A percentile compares a stretch with the other conserved stretches of the same genome.
phyloP scores from a whole-genome alignment of 92 coral and sea anemone species.

The Porites divaricata region DNA sequence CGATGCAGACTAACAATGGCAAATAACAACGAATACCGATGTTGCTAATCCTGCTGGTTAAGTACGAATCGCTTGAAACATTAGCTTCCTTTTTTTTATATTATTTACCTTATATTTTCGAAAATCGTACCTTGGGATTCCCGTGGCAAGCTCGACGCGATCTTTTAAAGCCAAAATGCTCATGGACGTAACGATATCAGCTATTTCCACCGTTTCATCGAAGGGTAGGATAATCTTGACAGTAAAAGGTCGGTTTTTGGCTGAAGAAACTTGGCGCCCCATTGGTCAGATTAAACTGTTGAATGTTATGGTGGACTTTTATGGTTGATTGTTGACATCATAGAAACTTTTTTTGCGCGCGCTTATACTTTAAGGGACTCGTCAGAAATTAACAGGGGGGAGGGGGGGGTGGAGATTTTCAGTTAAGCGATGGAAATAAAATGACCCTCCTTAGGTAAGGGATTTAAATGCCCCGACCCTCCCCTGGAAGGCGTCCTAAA shows the following conservation, averaged over 20 bases:
- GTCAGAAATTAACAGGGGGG: no score
- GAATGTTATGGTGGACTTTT: not conserved
- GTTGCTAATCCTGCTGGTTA: no score
- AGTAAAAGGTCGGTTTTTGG: slow-evolving; percentile 58
- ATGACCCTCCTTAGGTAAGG: no score
- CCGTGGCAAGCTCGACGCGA: slow-evolving; percentile 62
- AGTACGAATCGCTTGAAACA: no score
- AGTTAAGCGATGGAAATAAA: no score
- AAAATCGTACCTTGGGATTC: slow-evolving; percentile 77
- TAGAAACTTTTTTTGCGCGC: not conserved
- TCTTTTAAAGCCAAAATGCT: slow-evolving; percentile 66
- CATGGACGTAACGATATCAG: slow-evolving; percentile 60
- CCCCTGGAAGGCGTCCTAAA: no score
- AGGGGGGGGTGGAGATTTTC: no score
- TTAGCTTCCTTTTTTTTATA: no score
- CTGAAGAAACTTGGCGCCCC: slow-evolving; percentile 16
- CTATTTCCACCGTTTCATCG: slow-evolving; percentile 52
- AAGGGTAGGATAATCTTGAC: slow-evolving; percentile 57
- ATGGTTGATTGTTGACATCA: not conserved
- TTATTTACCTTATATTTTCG: not conserved
- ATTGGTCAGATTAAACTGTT: not conserved
- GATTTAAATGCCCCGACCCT: no score
- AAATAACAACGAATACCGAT: no score
- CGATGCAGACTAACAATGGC: no score
- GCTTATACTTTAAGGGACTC: no score